Base-by-base conservation (phyloP, 2,888 invertebrate species). In the Hipparchia sbordonii region DNA sequence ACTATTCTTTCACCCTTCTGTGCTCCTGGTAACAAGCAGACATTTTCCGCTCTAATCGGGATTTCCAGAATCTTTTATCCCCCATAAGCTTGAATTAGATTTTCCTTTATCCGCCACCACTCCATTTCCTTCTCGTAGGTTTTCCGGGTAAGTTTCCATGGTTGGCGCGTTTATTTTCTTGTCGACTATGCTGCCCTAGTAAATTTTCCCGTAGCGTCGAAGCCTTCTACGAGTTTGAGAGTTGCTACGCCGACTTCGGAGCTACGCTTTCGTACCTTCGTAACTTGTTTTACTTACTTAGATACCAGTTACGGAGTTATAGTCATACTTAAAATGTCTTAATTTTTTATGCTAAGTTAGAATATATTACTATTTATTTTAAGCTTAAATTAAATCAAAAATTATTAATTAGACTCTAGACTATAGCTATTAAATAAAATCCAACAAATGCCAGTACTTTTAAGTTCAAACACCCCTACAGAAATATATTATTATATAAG, bases 21-120 rank as follows among this genome's bases (percentile, higher is more conserved):
- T 45, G 71, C 61, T 76, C 92, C 91, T 92, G 84, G 92, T 93
- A 91, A 77, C 78, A 79, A 89, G 91, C 90, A 91, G 92, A 91
- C 86, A 92, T 93, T 93, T 93, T 93, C 92, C 92, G 92, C 92
- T 93, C 92, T 93, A 93, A 93, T 93, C 93, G 91, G 91, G 91
- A 89, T 92, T 92, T 91, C 82, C 91, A 87, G 88, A 86, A 87
- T 85, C 88, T 88, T 87, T 87, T 88, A 85, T 80, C 84, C 81
- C 78, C 81, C 39, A 39, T 85, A 86, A 85, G 82, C 82, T 82
- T 79, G 86, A 87, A 87, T 91, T 90, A 89, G 90, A 89, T 88
- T 86, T 84, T 84, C 84, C 81, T 78, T 87, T 86, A 86, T 88
- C 85, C 84, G 77, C 75, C 23, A 68, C 70, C 73, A 63, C 74